phyloP scores from a whole-genome alignment of 2,797 vertebrate species.

The Danionella dracula region DNA sequence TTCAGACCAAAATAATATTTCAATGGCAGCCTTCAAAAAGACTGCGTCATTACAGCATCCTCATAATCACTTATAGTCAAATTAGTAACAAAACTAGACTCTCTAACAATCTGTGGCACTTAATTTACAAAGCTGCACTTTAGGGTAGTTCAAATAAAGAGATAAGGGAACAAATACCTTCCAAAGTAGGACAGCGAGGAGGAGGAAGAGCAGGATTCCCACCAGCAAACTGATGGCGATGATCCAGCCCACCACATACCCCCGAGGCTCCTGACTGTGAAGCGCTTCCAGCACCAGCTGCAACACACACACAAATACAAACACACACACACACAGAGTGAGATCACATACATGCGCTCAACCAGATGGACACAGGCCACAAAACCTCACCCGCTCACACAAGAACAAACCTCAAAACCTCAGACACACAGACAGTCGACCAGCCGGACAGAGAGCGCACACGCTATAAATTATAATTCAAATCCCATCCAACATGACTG shows the following conservation, averaged over 20 bases:
- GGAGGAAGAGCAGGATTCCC: slow-evolving; percentile 96
- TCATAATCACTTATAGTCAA: no score
- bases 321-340: not conserved
- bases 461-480: no score
- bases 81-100: no score
- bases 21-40: no score
- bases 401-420: no score
- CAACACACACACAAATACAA: slow-evolving; percentile 37
- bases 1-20: no score
- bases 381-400: not conserved
- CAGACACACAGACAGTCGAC: no score
- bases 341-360: no score
- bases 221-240: slow-evolving; percentile 97
- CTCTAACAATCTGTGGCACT: no score
- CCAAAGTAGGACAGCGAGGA: slow-evolving; percentile 95
- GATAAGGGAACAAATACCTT: slow-evolving; percentile 74
- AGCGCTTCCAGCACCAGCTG: slow-evolving; percentile 98
- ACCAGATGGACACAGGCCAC: not conserved
- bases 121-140: not conserved
- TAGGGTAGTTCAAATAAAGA: not conserved
- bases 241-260: slow-evolving; percentile 98
- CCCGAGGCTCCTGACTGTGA: slow-evolving; percentile 93
- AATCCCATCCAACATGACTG: no score
- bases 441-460: no score
- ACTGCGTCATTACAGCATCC: no score